Evolutionary conservation across 2,888 invertebrate species (phyloP).

Genomic region (Cyclophora albipunctata): DNA sequence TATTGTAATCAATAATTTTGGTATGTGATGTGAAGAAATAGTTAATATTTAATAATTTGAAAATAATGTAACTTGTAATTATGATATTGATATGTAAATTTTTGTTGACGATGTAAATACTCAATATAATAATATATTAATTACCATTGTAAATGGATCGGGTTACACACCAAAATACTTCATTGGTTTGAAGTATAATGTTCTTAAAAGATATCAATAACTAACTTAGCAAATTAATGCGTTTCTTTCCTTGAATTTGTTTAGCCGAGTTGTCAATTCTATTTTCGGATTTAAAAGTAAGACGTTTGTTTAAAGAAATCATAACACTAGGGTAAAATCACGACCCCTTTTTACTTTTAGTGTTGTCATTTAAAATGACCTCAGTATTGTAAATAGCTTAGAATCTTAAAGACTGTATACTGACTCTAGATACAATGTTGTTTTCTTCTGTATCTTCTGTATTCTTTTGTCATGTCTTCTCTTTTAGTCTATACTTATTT

Average conservation of each 20-base stretch:
- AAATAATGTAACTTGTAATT: slow-evolving; percentile 9
- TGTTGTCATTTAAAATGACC: slow-evolving; percentile 55
- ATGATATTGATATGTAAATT: slow-evolving; percentile 20
- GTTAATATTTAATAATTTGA: slow-evolving; percentile 3
- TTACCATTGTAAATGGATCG: slow-evolving; percentile 33
- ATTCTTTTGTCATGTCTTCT: no score
- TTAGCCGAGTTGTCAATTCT: not conserved
- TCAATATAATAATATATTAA: slow-evolving; percentile 4
- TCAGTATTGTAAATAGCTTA: slow-evolving; percentile 59
- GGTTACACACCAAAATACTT: slow-evolving; percentile 5
- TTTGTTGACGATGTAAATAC: slow-evolving; percentile 19
- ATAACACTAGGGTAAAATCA: slow-evolving; percentile 1
- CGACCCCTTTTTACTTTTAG: slow-evolving; percentile 19
- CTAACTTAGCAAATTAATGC: no score
- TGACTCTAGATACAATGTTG: slow-evolving; percentile 23
- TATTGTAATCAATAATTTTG: slow-evolving; percentile 23
- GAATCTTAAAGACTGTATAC: slow-evolving; percentile 71
- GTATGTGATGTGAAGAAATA: slow-evolving; percentile 1
- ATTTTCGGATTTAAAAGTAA: not conserved
- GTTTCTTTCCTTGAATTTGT: no score
- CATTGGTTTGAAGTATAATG: no score
- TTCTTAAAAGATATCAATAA: no score
- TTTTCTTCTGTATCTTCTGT: not conserved
- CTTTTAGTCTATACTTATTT: no score
- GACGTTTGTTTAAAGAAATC: no score